Conservation (phyloP, 2,113 vertebrate species). For the Onychostruthus taczanowskii region DNA sequence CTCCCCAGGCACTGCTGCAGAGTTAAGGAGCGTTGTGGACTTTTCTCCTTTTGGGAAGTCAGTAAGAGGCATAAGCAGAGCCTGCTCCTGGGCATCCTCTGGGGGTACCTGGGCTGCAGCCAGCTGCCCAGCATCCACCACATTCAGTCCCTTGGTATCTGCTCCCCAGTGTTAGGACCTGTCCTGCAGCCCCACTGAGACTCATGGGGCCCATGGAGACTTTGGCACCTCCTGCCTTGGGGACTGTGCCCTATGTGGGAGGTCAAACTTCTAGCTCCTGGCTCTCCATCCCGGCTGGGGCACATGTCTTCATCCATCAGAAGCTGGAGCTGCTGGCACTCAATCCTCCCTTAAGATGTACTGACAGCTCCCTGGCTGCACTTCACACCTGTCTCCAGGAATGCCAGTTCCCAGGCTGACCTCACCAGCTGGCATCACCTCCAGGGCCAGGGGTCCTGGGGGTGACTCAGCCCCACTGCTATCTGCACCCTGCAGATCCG, state of each 20-base stretch:
- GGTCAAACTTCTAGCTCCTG: neutral
- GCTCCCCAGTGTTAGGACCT: neutral
- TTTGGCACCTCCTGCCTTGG: neutral
- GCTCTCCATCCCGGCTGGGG: neutral
- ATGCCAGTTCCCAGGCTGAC: neutral
- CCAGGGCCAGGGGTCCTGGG: neutral
- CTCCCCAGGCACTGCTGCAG: neutral
- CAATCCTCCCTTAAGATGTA: neutral
- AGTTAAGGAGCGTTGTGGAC: neutral
- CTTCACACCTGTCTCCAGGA: neutral
- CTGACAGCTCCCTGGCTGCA: neutral
- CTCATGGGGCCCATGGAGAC: neutral
- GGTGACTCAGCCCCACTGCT: neutral
- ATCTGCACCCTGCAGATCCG: neutral
- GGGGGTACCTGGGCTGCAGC: accelerated
- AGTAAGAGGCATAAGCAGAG: neutral
- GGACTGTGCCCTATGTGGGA: accelerated
- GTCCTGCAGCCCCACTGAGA: neutral
- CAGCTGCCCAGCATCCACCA: neutral
- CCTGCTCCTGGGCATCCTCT: accelerated
- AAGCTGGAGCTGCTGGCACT: neutral
- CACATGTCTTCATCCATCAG: neutral
- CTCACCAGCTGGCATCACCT: neutral
- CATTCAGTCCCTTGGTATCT: accelerated
- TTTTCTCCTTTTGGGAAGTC: neutral